Evolutionary conservation across 2,113 vertebrate species (phyloP).

Genomic region (Chaetorhynchus papuensis): DNA sequence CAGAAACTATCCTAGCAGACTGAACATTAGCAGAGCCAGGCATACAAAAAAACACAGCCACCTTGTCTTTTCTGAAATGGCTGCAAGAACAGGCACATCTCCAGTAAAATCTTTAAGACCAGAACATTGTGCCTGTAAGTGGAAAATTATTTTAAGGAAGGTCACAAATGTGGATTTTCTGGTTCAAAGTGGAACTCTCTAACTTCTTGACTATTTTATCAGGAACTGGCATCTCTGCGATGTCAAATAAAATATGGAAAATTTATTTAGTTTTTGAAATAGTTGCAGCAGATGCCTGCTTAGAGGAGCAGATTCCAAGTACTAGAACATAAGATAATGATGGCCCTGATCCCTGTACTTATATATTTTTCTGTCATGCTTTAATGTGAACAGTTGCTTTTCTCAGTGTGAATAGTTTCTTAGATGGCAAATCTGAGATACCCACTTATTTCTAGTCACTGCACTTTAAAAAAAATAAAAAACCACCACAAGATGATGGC

Average conservation of each 20-base stretch:
- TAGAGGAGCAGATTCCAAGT: background rate
- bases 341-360: background rate
- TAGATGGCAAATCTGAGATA: background rate
- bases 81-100: background rate
- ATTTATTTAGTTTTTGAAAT: background rate
- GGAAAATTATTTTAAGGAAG: background rate
- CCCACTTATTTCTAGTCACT: background rate
- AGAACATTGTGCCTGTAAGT: background rate
- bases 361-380: background rate
- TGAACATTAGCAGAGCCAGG: background rate
- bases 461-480: background rate
- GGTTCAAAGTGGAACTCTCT: background rate
- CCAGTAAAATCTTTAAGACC: background rate
- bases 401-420: background rate
- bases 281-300: background rate
- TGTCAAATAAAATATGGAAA: background rate
- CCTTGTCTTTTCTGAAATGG: background rate
- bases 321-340: background rate
- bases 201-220: background rate
- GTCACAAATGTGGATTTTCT: background rate
- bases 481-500: fast-evolving
- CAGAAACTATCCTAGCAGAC: background rate
- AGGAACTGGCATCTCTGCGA: background rate
- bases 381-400: background rate
- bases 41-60: background rate